Base-by-base conservation (phyloP, 2,888 invertebrate genomes). In the Ormyrus nitidulus region DNA sequence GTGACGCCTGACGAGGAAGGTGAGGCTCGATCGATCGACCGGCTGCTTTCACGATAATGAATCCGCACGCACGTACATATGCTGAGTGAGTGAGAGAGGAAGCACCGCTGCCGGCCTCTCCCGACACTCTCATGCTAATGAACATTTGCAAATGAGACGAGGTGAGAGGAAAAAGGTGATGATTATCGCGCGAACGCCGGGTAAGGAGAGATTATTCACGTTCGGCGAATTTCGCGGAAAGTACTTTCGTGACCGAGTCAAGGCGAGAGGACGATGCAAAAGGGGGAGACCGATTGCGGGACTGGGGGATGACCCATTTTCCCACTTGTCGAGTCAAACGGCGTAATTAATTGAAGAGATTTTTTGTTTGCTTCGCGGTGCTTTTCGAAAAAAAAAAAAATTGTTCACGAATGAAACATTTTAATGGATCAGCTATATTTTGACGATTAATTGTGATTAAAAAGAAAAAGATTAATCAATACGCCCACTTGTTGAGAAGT, bases 21-120 rank as follows among this genome's bases (percentile, higher is more conserved):
- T 49, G 58, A 61, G 51, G 65, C 77, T 70, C 61, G 72, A 78
- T 78, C 78, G 78, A 78, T 78, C 72, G 78, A 49, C 51, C 46
- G 64, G 56, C n/a, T 75, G 72, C 78, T 78, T 78, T 78, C 66
- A 66, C 78, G 66, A 78, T 78, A 78, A 78, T 78, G 78, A 78
- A 72, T 65, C 65, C 53, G 46, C 51, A 51, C 64, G 77, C 44
- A 53, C 53, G 53, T 56, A 46, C 34, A 9, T 44, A 48, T 4
- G 7, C 13, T 11, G 7, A 6, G 13, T n/a, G 53, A 19, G 51
- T 46, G 53, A 34, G 34, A 34, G 34, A 34, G 34, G 34, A 34
- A 3, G 34, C 34, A 34, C 34, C 34, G 34, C 34, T 34, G 34
- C 34, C 2, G 34, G 34, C 34, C 34, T 34, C 34, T 34, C 34